Conservation (phyloP, 2,797 vertebrate genomes). For the Megaceryle alcyon region DNA sequence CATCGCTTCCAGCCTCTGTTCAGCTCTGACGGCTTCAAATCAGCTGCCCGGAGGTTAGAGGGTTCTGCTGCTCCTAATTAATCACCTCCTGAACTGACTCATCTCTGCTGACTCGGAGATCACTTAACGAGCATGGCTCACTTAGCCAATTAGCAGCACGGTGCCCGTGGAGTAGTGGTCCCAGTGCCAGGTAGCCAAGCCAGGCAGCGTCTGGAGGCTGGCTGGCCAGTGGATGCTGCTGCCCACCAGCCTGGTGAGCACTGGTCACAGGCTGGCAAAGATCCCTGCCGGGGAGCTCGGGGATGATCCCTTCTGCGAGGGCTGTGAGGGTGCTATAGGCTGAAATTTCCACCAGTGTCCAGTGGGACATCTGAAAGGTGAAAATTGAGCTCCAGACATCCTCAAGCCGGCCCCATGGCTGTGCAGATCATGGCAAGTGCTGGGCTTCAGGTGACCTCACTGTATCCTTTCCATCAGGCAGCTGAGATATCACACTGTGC, state of each 20-base stretch:
- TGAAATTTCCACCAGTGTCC: not conserved
- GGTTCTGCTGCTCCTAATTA: not conserved
- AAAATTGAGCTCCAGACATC: not conserved
- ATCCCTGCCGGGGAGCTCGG: accelerated
- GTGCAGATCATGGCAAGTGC: not conserved
- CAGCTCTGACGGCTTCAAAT: not conserved
- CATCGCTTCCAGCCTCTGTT: not conserved
- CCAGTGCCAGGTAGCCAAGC: not conserved
- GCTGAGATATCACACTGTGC: not conserved
- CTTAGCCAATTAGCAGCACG: not conserved
- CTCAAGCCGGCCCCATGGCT: not conserved
- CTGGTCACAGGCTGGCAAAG: not conserved
- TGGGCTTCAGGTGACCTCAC: not conserved
- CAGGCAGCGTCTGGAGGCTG: not conserved
- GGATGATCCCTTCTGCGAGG: not conserved
- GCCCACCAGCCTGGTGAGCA: not conserved
- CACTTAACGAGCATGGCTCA: not conserved
- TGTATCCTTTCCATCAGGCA: not conserved
- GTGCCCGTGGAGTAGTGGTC: not conserved
- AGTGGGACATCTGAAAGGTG: not conserved
- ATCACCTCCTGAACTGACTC: not conserved
- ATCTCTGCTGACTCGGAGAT: not conserved
- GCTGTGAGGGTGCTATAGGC: accelerated
- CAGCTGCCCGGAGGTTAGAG: not conserved
- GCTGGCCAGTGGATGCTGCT: not conserved